These are phyloP conservation scores for Ditylenchus weischeri DNA, from an alignment of 2,888 invertebrate species.

Conservation along the genomic window DNA sequence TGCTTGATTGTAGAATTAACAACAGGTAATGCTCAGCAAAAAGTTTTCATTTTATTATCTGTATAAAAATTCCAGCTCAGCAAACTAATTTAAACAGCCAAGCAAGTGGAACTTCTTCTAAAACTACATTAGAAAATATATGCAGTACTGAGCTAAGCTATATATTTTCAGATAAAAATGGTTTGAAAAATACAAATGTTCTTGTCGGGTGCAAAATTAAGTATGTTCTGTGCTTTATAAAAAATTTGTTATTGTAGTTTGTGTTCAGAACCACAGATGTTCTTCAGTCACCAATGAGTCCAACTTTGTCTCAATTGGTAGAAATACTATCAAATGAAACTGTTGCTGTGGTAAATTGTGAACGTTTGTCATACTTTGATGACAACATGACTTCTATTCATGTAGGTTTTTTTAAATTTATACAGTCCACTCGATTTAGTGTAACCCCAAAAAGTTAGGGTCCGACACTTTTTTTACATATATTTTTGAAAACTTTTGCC, in stretches of 20 bases:
- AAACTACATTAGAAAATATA: no score
- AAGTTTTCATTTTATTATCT: no score
- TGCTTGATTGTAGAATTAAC: no score
- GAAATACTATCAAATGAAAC: constrained; percentile 1
- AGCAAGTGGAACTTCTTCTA: no score
- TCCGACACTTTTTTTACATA: no score
- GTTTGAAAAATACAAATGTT: background rate
- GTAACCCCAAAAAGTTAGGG: no score
- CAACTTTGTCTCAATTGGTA: background rate
- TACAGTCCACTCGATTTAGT: no score
- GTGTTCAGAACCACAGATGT: background rate
- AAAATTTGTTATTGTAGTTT: background rate
- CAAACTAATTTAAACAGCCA: no score
- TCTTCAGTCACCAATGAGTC: no score
- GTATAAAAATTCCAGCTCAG: no score
- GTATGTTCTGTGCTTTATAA: background rate
- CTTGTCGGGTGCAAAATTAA: background rate
- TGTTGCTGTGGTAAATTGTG: background rate
- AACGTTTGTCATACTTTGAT: background rate
- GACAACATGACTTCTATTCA: background rate
- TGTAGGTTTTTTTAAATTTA: constrained; percentile 1
- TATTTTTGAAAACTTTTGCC: no score
- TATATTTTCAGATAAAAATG: background rate
- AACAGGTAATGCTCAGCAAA: no score
- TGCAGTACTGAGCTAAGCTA: background rate